Evolutionary conservation across 2,797 vertebrate species (phyloP).

Genomic region (Eremophila alpestris): DNA sequence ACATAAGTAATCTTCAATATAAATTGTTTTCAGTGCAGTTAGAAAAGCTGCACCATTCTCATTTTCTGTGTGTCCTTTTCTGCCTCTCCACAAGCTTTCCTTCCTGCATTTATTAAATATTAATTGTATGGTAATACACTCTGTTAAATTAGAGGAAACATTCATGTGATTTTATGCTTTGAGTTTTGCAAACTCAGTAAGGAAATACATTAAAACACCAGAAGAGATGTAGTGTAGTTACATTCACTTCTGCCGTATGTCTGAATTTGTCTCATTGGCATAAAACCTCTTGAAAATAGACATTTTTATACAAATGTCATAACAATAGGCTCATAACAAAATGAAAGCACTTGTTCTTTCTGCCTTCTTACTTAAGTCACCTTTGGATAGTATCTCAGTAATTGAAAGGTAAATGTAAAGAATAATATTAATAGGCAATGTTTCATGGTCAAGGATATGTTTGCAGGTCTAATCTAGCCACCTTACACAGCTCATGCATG

Average conservation of each 20-base stretch:
- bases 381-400: not conserved
- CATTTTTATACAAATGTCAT: not conserved
- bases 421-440: not conserved
- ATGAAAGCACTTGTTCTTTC: not conserved
- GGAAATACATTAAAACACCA: not conserved
- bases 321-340: not conserved
- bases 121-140: constrained; percentile 25
- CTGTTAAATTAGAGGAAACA: constrained; percentile 34
- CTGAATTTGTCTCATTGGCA: not conserved
- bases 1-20: not conserved
- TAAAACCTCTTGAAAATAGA: not conserved
- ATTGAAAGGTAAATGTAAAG: not conserved
- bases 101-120: constrained; percentile 48
- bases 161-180: constrained; percentile 18
- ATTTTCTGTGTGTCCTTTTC: not conserved
- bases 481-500: not conserved
- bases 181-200: constrained; percentile 13
- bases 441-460: not conserved
- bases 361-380: not conserved
- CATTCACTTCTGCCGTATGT: not conserved
- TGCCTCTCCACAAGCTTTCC: not conserved
- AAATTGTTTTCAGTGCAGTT: not conserved
- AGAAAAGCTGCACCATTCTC: not conserved
- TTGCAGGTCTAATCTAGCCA: not conserved
- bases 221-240: not conserved